Percentiles rank a stretch among this genome's conserved stretches.
phyloP scores from a whole-genome alignment of 2,113 vertebrate genomes.

The Corvus cornix region DNA sequence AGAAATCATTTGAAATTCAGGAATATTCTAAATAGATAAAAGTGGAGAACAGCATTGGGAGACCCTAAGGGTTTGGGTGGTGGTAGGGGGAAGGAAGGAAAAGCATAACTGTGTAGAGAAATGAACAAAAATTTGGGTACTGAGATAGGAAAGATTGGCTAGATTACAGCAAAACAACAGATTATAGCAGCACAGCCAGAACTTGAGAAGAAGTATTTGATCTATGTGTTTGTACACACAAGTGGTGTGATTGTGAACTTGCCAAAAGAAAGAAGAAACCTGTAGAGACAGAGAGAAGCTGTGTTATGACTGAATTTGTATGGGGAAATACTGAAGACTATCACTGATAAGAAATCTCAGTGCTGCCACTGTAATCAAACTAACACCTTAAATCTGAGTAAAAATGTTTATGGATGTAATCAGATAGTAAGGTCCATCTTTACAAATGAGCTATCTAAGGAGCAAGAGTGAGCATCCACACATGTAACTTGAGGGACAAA shows the following conservation, averaged over 20 bases:
- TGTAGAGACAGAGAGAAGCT: not conserved
- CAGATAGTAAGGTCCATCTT: not conserved
- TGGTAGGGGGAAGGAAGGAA: not conserved
- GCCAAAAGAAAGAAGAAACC: not conserved
- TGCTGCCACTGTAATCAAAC: not conserved
- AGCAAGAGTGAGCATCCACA: not conserved
- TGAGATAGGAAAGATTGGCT: not conserved
- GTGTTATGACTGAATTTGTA: not conserved
- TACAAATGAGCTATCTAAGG: not conserved
- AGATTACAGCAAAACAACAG: not conserved
- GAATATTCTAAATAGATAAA: not conserved
- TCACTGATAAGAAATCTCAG: not conserved
- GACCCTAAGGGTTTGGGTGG: not conserved
- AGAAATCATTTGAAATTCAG: not conserved
- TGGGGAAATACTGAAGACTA: not conserved
- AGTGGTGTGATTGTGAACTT: not conserved
- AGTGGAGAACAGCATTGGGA: not conserved
- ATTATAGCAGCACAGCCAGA: not conserved
- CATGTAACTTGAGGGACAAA: not conserved
- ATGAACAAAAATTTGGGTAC: not conserved
- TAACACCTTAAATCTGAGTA: not conserved
- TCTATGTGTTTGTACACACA: not conserved
- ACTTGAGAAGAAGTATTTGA: not conserved
- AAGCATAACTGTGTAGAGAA: not conserved
- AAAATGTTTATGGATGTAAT: not conserved